These are phyloP conservation scores for Andrena chrysosceles DNA, from an alignment of 2,888 invertebrate genomes.

Conservation along the genomic window DNA sequence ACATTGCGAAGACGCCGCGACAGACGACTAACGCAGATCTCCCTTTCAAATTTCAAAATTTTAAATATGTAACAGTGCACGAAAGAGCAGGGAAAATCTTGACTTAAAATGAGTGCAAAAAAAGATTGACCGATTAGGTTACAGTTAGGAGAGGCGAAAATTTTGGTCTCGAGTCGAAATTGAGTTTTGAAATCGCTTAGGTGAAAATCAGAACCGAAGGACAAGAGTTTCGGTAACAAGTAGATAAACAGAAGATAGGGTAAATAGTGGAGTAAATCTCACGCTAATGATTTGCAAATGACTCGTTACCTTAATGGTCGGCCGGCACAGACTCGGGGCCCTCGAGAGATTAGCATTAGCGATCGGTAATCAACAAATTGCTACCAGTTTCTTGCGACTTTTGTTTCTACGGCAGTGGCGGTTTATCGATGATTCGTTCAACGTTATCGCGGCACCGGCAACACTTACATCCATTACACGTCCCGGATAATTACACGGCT, in stretches of 20 bases:
- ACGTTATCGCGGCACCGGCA: constrained; percentile 42
- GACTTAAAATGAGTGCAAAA: too few species aligned
- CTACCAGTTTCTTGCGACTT: constrained; percentile 49
- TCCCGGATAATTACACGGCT: constrained; percentile 62
- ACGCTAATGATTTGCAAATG: constrained; percentile 16
- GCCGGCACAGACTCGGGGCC: not conserved
- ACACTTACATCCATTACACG: constrained; percentile 60
- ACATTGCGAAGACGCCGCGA: constrained; percentile 35
- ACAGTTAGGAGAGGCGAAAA: too few species aligned
- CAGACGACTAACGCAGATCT: not conserved
- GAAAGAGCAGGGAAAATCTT: too few species aligned
- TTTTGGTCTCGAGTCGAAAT: too few species aligned
- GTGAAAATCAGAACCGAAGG: not conserved
- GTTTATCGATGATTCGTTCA: constrained; percentile 48
- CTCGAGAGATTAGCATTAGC: constrained; percentile 33
- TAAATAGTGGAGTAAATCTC: not conserved
- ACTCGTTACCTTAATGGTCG: constrained; percentile 12
- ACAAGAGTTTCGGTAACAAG: not conserved
- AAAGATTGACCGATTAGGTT: too few species aligned
- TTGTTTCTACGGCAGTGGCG: constrained; percentile 33
- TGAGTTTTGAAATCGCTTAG: too few species aligned
- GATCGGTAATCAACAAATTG: constrained; percentile 50
- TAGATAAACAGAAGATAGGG: not conserved
- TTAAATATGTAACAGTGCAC: too few species aligned
- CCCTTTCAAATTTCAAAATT: too few species aligned